A percentile compares a stretch with the other conserved stretches of the same genome.
These are phyloP conservation scores for Gavia stellata DNA, from an alignment of 2,113 vertebrate genomes.

Conservation along the genomic window DNA sequence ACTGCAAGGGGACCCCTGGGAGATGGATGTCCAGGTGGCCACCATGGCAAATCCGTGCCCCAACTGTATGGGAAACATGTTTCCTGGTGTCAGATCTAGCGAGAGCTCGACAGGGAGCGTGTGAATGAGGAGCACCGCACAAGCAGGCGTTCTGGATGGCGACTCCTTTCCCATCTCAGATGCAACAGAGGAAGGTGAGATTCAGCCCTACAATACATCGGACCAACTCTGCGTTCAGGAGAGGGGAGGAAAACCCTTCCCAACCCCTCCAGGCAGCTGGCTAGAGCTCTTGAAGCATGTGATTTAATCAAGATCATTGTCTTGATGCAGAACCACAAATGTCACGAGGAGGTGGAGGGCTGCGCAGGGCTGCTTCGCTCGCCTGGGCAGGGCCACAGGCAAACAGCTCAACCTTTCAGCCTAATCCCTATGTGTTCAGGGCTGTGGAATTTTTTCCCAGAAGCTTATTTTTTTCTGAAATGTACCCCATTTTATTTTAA, in stretches of 20 bases:
- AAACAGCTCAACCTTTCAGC: neutral
- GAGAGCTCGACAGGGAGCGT: rapidly evolving
- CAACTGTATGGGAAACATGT: neutral
- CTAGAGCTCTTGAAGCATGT: constrained; percentile 30
- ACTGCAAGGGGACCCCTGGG: neutral
- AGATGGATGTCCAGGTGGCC: neutral
- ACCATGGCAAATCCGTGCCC: neutral
- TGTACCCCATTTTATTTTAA: neutral
- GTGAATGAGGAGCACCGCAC: neutral
- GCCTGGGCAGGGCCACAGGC: neutral
- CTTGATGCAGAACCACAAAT: neutral
- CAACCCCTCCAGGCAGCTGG: neutral
- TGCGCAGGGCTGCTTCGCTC: neutral
- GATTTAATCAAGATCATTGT: constrained; percentile 54
- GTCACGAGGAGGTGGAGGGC: neutral
- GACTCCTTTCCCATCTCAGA: neutral
- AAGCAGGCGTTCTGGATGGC: neutral
- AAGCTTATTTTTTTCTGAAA: neutral
- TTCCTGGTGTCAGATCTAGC: neutral
- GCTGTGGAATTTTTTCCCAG: neutral
- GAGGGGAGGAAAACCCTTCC: neutral
- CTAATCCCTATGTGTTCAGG: neutral
- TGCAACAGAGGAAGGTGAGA: neutral
- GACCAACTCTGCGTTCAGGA: neutral
- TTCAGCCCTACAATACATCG: neutral